Base-by-base conservation (phyloP, 2,888 invertebrate genomes). In the Cheilosia urbana region DNA sequence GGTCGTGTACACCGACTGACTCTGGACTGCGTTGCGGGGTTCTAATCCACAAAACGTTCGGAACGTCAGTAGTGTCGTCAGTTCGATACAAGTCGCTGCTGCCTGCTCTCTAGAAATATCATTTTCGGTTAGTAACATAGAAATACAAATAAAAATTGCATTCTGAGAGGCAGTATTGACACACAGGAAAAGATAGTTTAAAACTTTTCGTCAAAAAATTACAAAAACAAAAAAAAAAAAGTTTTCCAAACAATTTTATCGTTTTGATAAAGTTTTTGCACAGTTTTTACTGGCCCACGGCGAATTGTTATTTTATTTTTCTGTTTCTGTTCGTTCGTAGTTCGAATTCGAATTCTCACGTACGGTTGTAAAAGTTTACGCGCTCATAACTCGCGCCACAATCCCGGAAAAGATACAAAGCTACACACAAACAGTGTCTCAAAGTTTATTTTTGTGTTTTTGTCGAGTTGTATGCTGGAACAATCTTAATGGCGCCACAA, bases 61-160 rank as follows among this genome's bases (percentile, higher is more conserved):
- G 88, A 88, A 88, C 87, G 88, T 89, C 88, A 89, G 89, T 89
- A 88, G 88, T 89, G 88, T 88, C 88, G 88, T 88, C 88, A 89
- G 88, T 89, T 89, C 87, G 88, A 88, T 88, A 88, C 88, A 89
- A 89, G 88, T 89, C 89, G 89, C 89, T 89, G 89, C 88, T 88
- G 89, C 88, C 88, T 87, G 88, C 88, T 88, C 88, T 88, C 87
- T 87, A 80, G 83, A 81, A 87, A 85, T 75, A 80, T 88, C 82
- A 87, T 87, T 87, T 88, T 87, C 87, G 87, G 87, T 87, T 88
- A 82, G 87, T 78, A 81, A 83, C 69, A 77, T 76, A 78, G 57
- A 73, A 42, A 37, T 55, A 55, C 53, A 62, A 57, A 73, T 53
- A 72, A 72, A 66, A 87, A 79, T 79, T 84, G 84, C 84, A 84